Base-by-base conservation (phyloP, 2,113 vertebrate genomes). In the Diphyllodes magnificus region DNA sequence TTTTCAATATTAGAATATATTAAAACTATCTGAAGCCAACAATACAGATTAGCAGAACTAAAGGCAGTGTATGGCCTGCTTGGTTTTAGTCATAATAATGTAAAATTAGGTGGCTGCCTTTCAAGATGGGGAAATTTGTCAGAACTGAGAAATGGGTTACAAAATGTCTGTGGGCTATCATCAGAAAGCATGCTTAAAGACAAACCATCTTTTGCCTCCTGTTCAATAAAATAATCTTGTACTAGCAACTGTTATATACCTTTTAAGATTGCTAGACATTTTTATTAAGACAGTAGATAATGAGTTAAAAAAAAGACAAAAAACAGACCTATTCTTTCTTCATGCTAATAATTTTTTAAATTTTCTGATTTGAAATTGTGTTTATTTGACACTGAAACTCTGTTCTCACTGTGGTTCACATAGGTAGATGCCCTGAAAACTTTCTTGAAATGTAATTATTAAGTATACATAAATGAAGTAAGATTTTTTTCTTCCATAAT, bases 401-500 rank as follows among this genome's bases (percentile, higher is more conserved):
- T 72, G 13, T 35, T 85, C 15, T 59, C 9, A 19, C 7, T 42
- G 5, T 39, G 28, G 15, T 28, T 79, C 19, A 37, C 13, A 20
- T 2, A 17, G 4, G 19, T 31, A 63, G 20, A 28, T 86, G 19
- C 40, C 20, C 11, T 10, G 9, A 89, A 81, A 69, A 0, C 2
- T 78, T 77, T 9, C 11, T 53, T 73, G 25, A 81, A 72, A 61
- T 7, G 2, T 44, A 56, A 23, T 72, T 40, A 22, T 81, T 5
- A 66, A 25, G 6, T 22, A 25, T 6, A 31, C 0, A 9, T 60
- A 72, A 66, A 56, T 0, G 0, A 37, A 15, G 3, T 27, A 70
- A 83, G 15, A 53, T 15, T 7, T 47, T 47, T 77, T 71, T 28
- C 4, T 18, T 76, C 19, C 28, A 4, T 76, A 76, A 37, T 2